phyloP scores from a whole-genome alignment of 2,888 invertebrate genomes.

The Beris morrisii region DNA sequence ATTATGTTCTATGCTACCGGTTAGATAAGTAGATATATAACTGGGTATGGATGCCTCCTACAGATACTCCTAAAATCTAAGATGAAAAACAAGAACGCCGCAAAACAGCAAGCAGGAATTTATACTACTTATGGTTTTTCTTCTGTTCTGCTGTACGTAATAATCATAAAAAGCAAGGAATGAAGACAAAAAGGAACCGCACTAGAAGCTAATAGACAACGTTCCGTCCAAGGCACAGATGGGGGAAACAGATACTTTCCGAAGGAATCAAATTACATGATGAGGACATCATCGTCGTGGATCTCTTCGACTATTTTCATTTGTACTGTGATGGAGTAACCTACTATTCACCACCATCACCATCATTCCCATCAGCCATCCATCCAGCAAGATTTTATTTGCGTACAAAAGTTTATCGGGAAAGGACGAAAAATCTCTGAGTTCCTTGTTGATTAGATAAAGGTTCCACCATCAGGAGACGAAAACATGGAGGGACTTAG shows the following conservation, averaged over 20 bases:
- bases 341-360: no score
- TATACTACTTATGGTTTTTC: no score
- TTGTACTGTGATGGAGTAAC: neutral
- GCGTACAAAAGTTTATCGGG: conserved; percentile 12
- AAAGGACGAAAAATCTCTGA: conserved; percentile 14
- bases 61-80: no score
- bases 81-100: no score
- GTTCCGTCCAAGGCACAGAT: neutral
- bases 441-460: conserved; percentile 25
- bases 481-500: no score
- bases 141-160: conserved; percentile 7
- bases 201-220: no score
- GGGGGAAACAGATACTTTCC: conserved; percentile 28
- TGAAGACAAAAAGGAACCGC: conserved; percentile 16
- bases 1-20: no score
- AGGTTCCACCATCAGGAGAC: neutral
- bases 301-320: conserved; percentile 3
- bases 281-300: conserved; percentile 25
- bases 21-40: no score
- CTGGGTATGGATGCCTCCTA: no score
- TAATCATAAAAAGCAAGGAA: conserved; percentile 27
- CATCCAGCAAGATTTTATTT: conserved; percentile 9
- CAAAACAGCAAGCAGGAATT: no score
- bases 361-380: no score
- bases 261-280: conserved; percentile 31